phyloP scores from a whole-genome alignment of 2,888 invertebrate genomes.

The Hydraecia micacea region DNA sequence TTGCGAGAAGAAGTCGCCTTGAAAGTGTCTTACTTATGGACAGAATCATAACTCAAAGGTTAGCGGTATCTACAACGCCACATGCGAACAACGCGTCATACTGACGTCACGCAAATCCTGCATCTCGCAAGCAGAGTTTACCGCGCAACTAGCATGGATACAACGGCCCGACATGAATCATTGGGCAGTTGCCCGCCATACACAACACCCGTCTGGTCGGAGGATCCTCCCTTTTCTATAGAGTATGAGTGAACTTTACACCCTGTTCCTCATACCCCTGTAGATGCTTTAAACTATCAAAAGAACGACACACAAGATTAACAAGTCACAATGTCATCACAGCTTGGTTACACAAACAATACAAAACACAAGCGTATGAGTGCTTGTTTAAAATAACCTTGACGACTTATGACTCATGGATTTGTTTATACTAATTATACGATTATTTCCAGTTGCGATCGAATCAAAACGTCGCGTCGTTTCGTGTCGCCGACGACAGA shows the following conservation, averaged over 20 bases:
- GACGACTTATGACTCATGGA: conserved; percentile 51
- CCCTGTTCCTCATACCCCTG: background rate
- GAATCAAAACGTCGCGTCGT: conserved; percentile 38
- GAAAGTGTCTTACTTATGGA: background rate
- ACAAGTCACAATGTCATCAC: conserved; percentile 19
- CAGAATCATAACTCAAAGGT: background rate
- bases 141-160: background rate
- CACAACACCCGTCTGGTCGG: background rate
- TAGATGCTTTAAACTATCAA: background rate
- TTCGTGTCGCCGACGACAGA: background rate
- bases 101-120: background rate
- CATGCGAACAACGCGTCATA: background rate
- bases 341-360: conserved; percentile 21
- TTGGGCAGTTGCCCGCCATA: background rate
- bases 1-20: background rate
- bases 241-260: background rate
- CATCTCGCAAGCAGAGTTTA: background rate
- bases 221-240: background rate
- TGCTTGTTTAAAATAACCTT: conserved; percentile 43
- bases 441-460: conserved; percentile 29
- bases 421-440: conserved; percentile 41
- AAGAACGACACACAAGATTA: background rate
- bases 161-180: background rate
- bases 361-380: conserved; percentile 6
- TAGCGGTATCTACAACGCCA: background rate